Evolutionary conservation across 2,113 vertebrate species (phyloP), one percentile per base, ranked within the genome.

Genomic region (Vidua macroura): DNA sequence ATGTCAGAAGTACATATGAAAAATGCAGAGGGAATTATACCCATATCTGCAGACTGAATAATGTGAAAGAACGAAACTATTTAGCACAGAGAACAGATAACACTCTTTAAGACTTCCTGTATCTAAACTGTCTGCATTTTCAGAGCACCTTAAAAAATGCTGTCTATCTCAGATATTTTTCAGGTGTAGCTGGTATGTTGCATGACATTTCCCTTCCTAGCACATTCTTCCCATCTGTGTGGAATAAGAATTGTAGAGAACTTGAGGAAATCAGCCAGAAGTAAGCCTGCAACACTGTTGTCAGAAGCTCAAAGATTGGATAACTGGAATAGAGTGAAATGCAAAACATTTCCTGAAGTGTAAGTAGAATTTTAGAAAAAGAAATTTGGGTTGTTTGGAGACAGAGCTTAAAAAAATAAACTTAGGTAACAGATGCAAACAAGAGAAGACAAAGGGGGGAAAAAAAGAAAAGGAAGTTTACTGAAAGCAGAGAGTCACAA

Each of bases 361-460:
- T 62, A 31, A 92, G n/a, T 30, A 93, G 58, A 88, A 48, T 59
- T 91, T 73, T 87, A 89, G 56, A 72, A 88, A 94, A 91, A 79
- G 13, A 13, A 84, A 76, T 19, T 3, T n/a, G 7, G 13, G 6
- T 51, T 56, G 25, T 55, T 37, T 27, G 41, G 12, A 44, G 13
- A 18, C 12, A 59, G 27, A 83, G 9, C 15, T 78, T 33, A 28
- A 88, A 68, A 55, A 48, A 30, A n/a, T 10, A 41, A 10, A 31
- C 5, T 4, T 59, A 46, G 17, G 3, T 70, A 72, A 64, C 4
- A 95, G 30, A 68, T 49, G 11, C 15, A 75, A 78, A 75, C 43
- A 78, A 81, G 21, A 1, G 2, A 70, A 60, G 59, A 73, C 22
- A 46, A 35, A 31, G 11, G 10, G 24, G 31, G 2, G 2, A 10